Percentiles rank a stretch among this genome's conserved stretches.
These are phyloP conservation scores for Lutra lutra DNA, from an alignment of 2,797 vertebrate species.

Conservation along the genomic window DNA sequence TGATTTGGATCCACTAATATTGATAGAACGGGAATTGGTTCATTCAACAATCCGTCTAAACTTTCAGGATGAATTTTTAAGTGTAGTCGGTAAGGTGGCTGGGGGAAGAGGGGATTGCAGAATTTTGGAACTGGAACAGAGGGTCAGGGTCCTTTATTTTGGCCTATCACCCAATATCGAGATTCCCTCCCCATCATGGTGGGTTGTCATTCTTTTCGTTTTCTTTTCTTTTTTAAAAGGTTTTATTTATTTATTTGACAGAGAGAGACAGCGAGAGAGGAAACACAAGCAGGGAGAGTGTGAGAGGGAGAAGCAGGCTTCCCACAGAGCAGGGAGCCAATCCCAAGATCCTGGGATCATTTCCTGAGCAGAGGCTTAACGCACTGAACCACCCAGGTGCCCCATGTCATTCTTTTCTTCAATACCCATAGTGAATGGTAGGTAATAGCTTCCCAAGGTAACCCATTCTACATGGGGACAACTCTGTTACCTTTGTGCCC, in stretches of 20 bases:
- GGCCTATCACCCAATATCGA: not conserved
- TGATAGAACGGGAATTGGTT: constrained; percentile 17
- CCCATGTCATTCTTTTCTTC: not conserved
- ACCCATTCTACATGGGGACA: not conserved
- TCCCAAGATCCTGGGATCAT: too few species aligned
- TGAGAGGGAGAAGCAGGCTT: too few species aligned
- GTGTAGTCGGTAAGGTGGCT: not conserved
- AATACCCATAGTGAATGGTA: not conserved
- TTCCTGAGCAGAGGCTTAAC: too few species aligned
- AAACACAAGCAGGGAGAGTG: too few species aligned
- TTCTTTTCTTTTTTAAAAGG: not conserved
- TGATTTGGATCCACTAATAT: not conserved
- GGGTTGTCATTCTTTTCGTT: not conserved
- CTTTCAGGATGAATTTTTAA: constrained; percentile 39
- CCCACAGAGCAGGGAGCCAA: too few species aligned
- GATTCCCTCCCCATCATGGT: not conserved
- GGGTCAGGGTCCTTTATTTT: not conserved
- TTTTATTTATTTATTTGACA: too few species aligned
- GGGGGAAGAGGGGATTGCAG: not conserved
- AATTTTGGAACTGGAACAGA: not conserved
- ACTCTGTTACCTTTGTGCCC: not conserved
- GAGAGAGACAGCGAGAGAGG: too few species aligned
- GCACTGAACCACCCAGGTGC: too few species aligned
- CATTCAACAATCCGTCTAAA: constrained; percentile 1
- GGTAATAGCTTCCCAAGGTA: not conserved